These are phyloP conservation scores for Drosophila persimilis DNA, from an alignment of 1,140 invertebrate species.

Conservation along the genomic window DNA sequence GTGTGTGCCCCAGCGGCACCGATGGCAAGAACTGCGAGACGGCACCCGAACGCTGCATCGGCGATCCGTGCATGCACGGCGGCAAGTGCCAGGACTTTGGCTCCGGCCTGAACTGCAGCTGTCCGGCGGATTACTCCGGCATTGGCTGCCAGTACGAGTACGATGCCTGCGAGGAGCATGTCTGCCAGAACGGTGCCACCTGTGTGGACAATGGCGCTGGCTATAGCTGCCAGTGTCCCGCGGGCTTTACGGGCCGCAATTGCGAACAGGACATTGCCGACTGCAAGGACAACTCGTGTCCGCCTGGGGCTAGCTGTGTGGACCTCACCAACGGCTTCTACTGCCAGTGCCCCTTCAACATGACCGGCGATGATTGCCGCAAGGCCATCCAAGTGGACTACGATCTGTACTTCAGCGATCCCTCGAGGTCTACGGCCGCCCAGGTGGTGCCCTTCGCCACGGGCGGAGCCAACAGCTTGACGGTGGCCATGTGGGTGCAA, in stretches of 20 bases:
- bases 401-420: constrained; percentile 96
- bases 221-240: constrained; percentile 93
- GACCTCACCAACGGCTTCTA: constrained; percentile 96
- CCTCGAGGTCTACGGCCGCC: constrained; percentile 92
- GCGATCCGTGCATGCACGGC: constrained; percentile 97
- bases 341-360: constrained; percentile 97
- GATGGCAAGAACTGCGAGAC: constrained; percentile 98
- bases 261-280: constrained; percentile 97
- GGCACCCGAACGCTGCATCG: constrained; percentile 96
- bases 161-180: constrained; percentile 93
- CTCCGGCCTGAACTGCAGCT: constrained; percentile 96
- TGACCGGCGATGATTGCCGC: constrained; percentile 97
- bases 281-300: constrained; percentile 96
- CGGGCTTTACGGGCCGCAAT: constrained; percentile 92
- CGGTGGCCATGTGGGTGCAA: constrained; percentile 97
- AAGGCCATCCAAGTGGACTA: constrained; percentile 99
- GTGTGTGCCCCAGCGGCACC: constrained; percentile 96
- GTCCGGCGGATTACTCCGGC: constrained; percentile 92
- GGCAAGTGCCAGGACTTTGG: constrained; percentile 97
- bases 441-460: constrained; percentile 95
- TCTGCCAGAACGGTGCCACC: constrained; percentile 96
- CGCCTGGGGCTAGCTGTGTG: constrained; percentile 96
- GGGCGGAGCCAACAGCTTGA: constrained; percentile 89
- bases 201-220: constrained; percentile 93
- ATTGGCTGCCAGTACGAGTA: constrained; percentile 97